Base-by-base conservation (phyloP, 2,888 invertebrate species). In the Drosophila quinaria region DNA sequence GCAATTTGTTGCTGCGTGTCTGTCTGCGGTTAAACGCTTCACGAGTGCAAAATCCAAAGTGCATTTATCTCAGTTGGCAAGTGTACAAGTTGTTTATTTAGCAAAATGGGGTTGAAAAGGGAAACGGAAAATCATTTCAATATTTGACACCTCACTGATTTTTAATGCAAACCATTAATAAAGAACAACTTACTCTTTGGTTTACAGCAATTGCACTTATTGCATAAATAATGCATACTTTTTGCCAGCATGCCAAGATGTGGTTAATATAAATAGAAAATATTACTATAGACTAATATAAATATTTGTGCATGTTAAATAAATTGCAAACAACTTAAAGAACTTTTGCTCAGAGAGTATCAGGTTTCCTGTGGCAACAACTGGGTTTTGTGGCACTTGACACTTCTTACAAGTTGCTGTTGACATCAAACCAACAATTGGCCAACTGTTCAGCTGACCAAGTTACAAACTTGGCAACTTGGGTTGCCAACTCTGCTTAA, bases 11-110 rank as follows among this genome's bases (percentile, higher is more conserved):
- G 49, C 74, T 51, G 67, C 71, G 44, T 71, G 78, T 74, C 78
- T 78, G 78, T 64, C 75, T 62, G 78, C 19, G 77, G 77, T 78
- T 74, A 60, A 74, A 60, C 71, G 71, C 60, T 52, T 55, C 60
- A 61, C 60, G 46, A 58, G 55, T 35, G 11, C 42, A 39, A 33
- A 52, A 41, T 33, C 44, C 52, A 55, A 42, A 50, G 31, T 63
- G 65, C 50, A 66, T 74, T 58, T 51, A 60, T 62, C 50, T 66
- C 33, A 17, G 47, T 39, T 35, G 25, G 15, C 46, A 42, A 71
- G 54, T 58, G 62, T 55, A 61, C 44, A 61, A 70, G 62, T 66
- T 59, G 47, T 65, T 74, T 54, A 44, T 58, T 58, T 47, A 47
- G 33, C 46, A 35, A 56, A 46, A 29, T 6, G 15, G 1, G 33